Conservation (phyloP, 2,888 invertebrate species). For the Leptopilina drosophilae region DNA sequence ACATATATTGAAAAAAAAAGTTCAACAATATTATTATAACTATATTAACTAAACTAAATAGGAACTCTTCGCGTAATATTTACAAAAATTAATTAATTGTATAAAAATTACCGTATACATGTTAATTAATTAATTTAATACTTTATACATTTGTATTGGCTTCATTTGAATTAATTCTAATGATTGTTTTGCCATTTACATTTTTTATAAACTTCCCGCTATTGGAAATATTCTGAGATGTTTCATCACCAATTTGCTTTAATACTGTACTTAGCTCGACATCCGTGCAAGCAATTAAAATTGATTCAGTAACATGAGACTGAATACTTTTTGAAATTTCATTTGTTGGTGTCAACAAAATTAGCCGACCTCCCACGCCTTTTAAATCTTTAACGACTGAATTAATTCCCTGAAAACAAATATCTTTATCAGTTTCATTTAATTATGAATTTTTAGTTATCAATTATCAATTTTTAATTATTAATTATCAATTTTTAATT, state of each 20-base stretch:
- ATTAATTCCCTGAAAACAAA: slow-evolving; percentile 62
- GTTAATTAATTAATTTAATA: background rate
- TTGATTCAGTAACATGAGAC: slow-evolving; percentile 58
- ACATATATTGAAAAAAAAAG: background rate
- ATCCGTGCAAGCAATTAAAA: slow-evolving; percentile 63
- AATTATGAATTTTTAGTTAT: slow-evolving; percentile 38
- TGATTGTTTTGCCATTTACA: background rate
- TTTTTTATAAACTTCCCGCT: background rate
- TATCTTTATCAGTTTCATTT: background rate
- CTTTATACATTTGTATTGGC: slow-evolving; percentile 2
- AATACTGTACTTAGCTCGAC: slow-evolving; percentile 57
- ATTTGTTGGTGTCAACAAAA: slow-evolving; percentile 62
- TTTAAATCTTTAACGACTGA: slow-evolving; percentile 64
- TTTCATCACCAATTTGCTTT: background rate
- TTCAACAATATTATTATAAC: background rate
- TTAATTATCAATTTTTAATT: background rate
- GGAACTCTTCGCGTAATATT: background rate
- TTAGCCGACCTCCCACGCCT: slow-evolving; percentile 57
- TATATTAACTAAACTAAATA: background rate
- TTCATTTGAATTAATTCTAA: slow-evolving; percentile 4
- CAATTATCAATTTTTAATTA: slow-evolving; percentile 13
- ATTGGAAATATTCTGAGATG: background rate
- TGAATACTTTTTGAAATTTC: slow-evolving; percentile 64
- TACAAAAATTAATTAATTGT: background rate
- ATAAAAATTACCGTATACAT: too few species aligned